These are phyloP conservation scores for Umimayanthus kanabou DNA, from an alignment of 92 coral and sea anemone genomes.

Conservation along the genomic window DNA sequence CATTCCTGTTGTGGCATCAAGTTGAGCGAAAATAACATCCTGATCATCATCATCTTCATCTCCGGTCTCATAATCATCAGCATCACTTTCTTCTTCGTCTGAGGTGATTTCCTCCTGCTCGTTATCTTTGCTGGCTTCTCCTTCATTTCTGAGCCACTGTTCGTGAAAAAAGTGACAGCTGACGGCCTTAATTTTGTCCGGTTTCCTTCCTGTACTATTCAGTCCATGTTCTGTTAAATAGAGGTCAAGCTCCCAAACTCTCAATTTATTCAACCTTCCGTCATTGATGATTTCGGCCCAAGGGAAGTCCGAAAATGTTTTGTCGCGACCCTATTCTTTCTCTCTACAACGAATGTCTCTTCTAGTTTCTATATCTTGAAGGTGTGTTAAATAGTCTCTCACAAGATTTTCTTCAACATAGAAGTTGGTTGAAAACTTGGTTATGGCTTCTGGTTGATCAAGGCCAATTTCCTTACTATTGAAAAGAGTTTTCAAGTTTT, in stretches of 20 bases:
- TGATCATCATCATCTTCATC: slow-evolving; percentile 19
- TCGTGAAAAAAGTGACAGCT: slow-evolving; percentile 28
- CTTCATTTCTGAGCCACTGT: slow-evolving; percentile 30
- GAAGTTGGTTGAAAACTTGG: slow-evolving; percentile 38
- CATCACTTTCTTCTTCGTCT: slow-evolving; percentile 19
- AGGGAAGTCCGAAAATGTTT: slow-evolving; percentile 31
- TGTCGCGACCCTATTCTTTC: slow-evolving; percentile 28
- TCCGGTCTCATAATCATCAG: slow-evolving; percentile 23
- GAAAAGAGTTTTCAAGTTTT: slow-evolving; percentile 38
- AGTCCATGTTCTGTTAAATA: slow-evolving; percentile 37
- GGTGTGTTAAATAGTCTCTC: slow-evolving; percentile 44
- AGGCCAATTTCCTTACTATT: slow-evolving; percentile 28
- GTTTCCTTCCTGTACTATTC: slow-evolving; percentile 33
- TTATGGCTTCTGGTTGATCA: slow-evolving; percentile 31
- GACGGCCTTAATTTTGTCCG: slow-evolving; percentile 40
- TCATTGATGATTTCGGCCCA: slow-evolving; percentile 38
- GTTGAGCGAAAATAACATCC: slow-evolving; percentile 21
- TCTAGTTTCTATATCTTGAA: slow-evolving; percentile 38
- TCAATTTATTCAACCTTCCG: slow-evolving; percentile 41
- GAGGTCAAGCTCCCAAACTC: slow-evolving; percentile 41
- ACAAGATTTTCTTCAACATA: slow-evolving; percentile 36
- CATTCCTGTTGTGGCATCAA: slow-evolving; percentile 26
- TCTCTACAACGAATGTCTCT: slow-evolving; percentile 37
- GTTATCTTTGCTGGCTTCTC: slow-evolving; percentile 25
- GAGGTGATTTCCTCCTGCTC: slow-evolving; percentile 27